These are phyloP conservation scores for Perca schrenkii DNA, from an alignment of 2,113 vertebrate genomes.

Conservation along the genomic window DNA sequence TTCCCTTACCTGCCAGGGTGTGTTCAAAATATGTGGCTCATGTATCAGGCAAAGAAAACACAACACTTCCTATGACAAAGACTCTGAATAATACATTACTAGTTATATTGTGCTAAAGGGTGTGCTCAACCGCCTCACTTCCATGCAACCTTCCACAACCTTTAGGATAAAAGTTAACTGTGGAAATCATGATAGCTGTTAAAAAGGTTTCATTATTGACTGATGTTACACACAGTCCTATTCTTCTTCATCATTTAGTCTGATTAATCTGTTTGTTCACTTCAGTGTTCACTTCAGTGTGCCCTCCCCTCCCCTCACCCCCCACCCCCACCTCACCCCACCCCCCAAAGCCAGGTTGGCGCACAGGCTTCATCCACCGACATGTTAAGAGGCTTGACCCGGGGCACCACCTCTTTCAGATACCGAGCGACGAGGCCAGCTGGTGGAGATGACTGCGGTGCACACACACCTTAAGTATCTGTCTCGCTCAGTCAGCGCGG, in stretches of 20 bases:
- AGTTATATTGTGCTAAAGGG: conserved; percentile 11
- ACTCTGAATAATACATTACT: conserved; percentile 16
- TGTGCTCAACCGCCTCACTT: background rate
- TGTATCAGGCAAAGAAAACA: conserved; percentile 5
- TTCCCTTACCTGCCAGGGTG: conserved; percentile 74
- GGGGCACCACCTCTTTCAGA: conserved; percentile 37
- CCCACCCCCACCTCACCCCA: background rate
- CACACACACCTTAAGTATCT: conserved; percentile 57
- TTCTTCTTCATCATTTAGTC: conserved; percentile 29
- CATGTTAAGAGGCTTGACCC: conserved; percentile 79
- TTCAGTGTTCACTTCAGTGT: conserved; percentile 50
- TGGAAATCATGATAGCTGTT: background rate
- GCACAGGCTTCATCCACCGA: conserved; percentile 62
- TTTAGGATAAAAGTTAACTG: background rate
- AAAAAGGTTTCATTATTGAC: conserved; percentile 3
- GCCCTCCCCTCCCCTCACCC: background rate
- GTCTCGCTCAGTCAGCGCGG: conserved; percentile 57
- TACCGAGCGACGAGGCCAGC: conserved; percentile 52
- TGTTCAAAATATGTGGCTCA: conserved; percentile 59
- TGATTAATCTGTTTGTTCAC: conserved; percentile 66
- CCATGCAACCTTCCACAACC: background rate
- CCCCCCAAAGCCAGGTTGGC: conserved; percentile 17
- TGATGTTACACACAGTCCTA: background rate
- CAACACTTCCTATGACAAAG: conserved; percentile 31
- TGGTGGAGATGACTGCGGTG: conserved; percentile 56